These are phyloP conservation scores for Tachypleus tridentatus DNA, from an alignment of 1,140 invertebrate species.

Conservation along the genomic window DNA sequence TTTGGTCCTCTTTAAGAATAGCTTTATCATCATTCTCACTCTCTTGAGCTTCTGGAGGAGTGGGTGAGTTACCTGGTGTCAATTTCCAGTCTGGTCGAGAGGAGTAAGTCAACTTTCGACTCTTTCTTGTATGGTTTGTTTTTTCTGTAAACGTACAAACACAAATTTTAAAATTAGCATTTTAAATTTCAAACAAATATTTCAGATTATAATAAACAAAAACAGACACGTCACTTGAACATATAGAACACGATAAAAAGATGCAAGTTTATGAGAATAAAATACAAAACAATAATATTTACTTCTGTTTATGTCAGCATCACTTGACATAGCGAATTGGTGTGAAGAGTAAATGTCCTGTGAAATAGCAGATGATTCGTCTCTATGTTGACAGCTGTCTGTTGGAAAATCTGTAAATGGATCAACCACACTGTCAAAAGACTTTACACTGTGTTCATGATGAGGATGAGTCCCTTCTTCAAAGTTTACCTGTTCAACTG, in stretches of 20 bases:
- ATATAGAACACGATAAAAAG: background rate
- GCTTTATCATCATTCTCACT: too few relatives aligned
- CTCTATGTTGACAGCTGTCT: background rate
- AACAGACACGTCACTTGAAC: background rate
- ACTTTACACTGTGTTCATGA: conserved; percentile 8
- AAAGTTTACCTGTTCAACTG: conserved; percentile 18
- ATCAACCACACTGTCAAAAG: conserved; percentile 14
- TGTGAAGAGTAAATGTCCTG: background rate
- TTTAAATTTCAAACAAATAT: too few relatives aligned
- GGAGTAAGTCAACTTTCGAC: too few relatives aligned
- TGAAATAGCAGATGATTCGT: background rate
- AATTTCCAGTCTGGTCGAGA: too few relatives aligned
- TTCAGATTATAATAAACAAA: too few relatives aligned
- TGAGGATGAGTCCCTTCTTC: conserved; percentile 9
- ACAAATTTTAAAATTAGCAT: too few relatives aligned
- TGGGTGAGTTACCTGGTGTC: too few relatives aligned
- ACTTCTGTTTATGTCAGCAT: conserved; percentile 3
- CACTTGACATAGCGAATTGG: background rate
- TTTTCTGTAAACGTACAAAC: too few relatives aligned
- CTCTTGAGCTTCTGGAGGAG: too few relatives aligned
- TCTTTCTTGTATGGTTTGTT: too few relatives aligned
- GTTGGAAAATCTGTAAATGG: conserved; percentile 15
- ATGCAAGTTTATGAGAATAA: background rate
- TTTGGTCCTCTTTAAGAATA: too few relatives aligned
- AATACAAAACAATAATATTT: background rate